Evolutionary conservation across 2,888 invertebrate species (phyloP).

Genomic region (Brachylomia viminalis): DNA sequence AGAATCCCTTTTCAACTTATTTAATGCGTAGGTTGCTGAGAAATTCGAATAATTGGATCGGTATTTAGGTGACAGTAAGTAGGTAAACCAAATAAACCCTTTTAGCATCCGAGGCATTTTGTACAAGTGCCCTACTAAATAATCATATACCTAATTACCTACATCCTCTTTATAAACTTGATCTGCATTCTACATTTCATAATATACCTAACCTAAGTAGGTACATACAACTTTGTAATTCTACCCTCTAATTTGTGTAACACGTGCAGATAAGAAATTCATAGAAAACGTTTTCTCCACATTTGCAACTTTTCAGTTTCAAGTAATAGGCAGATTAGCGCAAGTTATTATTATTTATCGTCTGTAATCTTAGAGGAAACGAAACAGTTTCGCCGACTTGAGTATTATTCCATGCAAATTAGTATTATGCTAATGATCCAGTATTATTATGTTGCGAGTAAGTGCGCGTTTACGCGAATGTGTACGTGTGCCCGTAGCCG

Average conservation of each 20-base stretch:
- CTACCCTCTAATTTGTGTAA: neutral
- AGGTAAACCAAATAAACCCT: conserved; percentile 46
- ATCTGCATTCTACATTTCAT: neutral
- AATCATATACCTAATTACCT: conserved; percentile 28
- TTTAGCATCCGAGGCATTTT: conserved; percentile 33
- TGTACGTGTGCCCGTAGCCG: conserved; percentile 57
- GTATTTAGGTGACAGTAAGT: conserved; percentile 64
- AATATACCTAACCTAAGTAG: neutral
- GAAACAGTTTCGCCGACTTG: conserved; percentile 38
- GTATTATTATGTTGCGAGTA: conserved; percentile 48
- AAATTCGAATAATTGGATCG: conserved; percentile 54
- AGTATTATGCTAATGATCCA: conserved; percentile 49
- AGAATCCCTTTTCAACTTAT: conserved; percentile 20
- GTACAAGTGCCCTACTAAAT: conserved; percentile 38
- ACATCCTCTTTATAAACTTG: neutral
- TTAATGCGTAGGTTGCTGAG: conserved; percentile 34
- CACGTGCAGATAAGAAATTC: neutral
- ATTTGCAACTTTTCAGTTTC: conserved; percentile 35
- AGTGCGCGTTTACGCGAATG: conserved; percentile 49
- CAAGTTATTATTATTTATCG: conserved; percentile 39
- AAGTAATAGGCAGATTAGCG: conserved; percentile 10
- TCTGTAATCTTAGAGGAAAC: conserved; percentile 39
- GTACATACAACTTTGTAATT: neutral
- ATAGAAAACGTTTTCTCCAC: conserved; percentile 10
- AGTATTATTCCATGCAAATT: conserved; percentile 53